phyloP scores from a whole-genome alignment of 2,888 invertebrate species.

The Ashinkailepas kermadecensis region DNA sequence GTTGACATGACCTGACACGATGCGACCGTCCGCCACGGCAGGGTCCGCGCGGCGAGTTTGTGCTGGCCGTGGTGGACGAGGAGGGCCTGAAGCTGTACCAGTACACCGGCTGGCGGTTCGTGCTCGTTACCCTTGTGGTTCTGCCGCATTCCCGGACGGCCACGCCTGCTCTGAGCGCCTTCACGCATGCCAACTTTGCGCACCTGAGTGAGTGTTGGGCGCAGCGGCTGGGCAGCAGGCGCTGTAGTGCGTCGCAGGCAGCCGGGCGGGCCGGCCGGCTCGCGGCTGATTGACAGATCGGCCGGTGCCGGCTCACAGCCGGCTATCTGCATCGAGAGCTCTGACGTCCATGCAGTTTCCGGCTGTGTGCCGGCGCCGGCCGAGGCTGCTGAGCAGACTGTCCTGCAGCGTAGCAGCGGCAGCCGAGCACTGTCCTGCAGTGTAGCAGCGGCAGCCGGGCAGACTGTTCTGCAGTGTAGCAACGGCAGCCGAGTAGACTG shows the following conservation, averaged over 20 bases:
- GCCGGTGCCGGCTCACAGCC: slow-evolving; percentile 3
- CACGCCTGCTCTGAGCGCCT: neutral
- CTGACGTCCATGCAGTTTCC: neutral
- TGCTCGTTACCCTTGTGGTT: neutral
- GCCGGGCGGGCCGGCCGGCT: too few relatives aligned
- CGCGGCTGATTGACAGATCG: too few relatives aligned
- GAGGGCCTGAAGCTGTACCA: slow-evolving; percentile 11
- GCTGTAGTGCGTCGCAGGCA: too few relatives aligned
- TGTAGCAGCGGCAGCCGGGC: too few relatives aligned
- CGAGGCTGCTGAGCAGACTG: too few relatives aligned
- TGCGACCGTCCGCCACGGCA: neutral
- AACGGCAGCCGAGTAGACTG: too few relatives aligned
- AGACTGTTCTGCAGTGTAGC: too few relatives aligned
- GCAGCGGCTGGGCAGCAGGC: too few relatives aligned
- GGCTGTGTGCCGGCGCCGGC: neutral
- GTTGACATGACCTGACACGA: too few relatives aligned
- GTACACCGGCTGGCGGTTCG: slow-evolving; percentile 23
- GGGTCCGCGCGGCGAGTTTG: slow-evolving; percentile 6
- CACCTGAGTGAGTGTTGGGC: neutral
- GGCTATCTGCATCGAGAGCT: neutral
- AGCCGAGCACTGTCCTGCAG: too few relatives aligned
- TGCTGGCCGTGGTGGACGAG: neutral
- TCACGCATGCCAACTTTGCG: neutral
- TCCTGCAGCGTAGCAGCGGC: too few relatives aligned
- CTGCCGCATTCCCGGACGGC: neutral